Evolutionary conservation across 2,113 vertebrate genomes (phyloP).

Genomic region (Alectura lathami): DNA sequence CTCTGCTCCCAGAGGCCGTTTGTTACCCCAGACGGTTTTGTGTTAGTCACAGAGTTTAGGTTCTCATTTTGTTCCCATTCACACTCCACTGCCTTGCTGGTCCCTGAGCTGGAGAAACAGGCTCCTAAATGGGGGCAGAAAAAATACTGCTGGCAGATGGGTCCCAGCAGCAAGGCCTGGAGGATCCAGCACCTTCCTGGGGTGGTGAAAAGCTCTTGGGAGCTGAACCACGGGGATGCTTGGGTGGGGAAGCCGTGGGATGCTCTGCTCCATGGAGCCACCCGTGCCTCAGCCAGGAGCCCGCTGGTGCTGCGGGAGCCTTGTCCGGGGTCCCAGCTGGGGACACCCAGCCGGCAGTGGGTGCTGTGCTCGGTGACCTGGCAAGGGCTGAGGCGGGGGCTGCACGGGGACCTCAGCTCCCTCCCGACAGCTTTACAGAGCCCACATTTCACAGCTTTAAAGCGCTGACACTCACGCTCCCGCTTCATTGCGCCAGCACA

Average conservation of each 20-base stretch:
- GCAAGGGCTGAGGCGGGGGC: too few species aligned
- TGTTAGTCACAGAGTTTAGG: background rate
- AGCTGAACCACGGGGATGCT: background rate
- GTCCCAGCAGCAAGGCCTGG: background rate
- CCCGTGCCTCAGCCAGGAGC: background rate
- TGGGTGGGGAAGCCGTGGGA: background rate
- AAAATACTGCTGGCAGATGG: background rate
- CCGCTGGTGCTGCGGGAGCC: background rate
- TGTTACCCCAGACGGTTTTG: background rate
- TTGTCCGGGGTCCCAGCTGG: background rate
- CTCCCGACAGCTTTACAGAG: background rate
- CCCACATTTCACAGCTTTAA: background rate
- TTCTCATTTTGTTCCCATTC: background rate
- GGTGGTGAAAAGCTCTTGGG: background rate
- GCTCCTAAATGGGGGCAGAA: background rate
- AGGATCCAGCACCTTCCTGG: background rate
- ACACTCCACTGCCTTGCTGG: rapidly evolving
- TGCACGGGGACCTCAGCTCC: background rate
- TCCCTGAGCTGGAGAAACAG: background rate
- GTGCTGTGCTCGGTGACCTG: background rate
- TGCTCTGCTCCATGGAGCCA: background rate
- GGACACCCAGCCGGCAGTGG: too few species aligned
- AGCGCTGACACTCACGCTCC: background rate
- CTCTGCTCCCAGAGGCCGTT: background rate
- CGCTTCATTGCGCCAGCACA: background rate